These are phyloP conservation scores for Remorina albescens DNA, from an alignment of 2,797 vertebrate genomes.

Conservation along the genomic window DNA sequence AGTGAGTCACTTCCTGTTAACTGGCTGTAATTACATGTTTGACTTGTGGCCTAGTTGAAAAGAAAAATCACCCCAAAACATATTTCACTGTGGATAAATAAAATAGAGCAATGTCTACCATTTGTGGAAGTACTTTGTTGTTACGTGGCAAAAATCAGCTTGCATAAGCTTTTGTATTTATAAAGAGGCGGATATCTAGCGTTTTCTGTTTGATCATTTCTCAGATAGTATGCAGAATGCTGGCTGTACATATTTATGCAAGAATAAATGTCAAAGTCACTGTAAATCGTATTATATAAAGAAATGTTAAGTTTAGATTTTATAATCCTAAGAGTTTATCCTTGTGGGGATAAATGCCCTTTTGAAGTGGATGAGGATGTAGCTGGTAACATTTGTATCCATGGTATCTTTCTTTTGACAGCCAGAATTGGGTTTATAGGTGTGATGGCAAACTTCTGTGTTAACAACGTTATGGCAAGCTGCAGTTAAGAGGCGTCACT, in stretches of 20 bases:
- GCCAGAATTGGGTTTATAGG: constrained; percentile 3
- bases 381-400: neutral
- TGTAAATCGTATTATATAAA: neutral
- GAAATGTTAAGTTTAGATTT: neutral
- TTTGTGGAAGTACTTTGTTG: neutral
- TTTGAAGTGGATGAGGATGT: neutral
- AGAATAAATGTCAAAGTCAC: neutral
- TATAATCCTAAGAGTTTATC: neutral
- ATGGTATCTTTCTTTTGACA: constrained; percentile 13
- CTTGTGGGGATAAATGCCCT: neutral
- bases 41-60: constrained; percentile 9
- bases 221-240: neutral
- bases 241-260: neutral
- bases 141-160: neutral
- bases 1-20: constrained; percentile 7
- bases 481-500: constrained; percentile 21
- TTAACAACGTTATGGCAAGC: constrained; percentile 24
- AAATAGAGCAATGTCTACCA: neutral
- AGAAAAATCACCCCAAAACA: neutral
- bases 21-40: constrained; percentile 1
- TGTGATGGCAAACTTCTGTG: constrained; percentile 13
- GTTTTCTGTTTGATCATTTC: constrained; percentile 4
- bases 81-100: neutral
- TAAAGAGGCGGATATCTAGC: neutral
- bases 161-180: constrained; percentile 4